phyloP scores from a whole-genome alignment of 2,113 vertebrate species.

The Crypturellus undulatus region DNA sequence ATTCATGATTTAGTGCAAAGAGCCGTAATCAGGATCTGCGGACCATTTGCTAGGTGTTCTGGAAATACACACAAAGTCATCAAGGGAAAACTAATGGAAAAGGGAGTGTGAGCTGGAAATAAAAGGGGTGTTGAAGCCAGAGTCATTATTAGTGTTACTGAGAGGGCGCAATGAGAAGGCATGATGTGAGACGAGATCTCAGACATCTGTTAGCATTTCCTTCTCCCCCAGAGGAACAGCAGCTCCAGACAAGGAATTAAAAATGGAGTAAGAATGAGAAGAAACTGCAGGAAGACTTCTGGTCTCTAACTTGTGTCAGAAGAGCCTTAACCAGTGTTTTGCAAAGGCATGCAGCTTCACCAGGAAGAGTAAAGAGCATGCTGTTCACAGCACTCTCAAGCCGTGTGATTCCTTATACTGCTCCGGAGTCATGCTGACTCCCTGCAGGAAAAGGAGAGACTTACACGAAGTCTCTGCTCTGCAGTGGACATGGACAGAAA shows the following conservation, averaged over 20 bases:
- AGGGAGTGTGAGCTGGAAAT: neutral
- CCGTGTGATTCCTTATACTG: neutral
- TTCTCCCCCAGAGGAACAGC: neutral
- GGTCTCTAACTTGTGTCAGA: neutral
- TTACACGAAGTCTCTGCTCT: neutral
- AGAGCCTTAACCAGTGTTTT: neutral
- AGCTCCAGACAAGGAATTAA: neutral
- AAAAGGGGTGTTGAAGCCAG: neutral
- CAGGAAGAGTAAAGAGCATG: neutral
- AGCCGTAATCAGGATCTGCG: neutral
- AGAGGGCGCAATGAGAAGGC: neutral
- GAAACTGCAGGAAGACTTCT: neutral
- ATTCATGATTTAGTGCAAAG: neutral
- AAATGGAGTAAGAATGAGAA: neutral
- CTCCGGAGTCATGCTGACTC: neutral
- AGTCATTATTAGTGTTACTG: neutral
- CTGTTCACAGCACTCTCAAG: neutral
- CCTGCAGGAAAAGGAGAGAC: neutral
- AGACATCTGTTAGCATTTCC: neutral
- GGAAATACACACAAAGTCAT: neutral
- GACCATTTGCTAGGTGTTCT: conserved; percentile 8
- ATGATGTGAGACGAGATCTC: neutral
- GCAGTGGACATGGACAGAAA: neutral
- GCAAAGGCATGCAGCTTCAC: neutral
- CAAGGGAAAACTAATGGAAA: neutral